Evolutionary conservation across 2,888 invertebrate genomes (phyloP), one percentile per base, ranked within the genome.

Genomic region (Epistrophe eligans): DNA sequence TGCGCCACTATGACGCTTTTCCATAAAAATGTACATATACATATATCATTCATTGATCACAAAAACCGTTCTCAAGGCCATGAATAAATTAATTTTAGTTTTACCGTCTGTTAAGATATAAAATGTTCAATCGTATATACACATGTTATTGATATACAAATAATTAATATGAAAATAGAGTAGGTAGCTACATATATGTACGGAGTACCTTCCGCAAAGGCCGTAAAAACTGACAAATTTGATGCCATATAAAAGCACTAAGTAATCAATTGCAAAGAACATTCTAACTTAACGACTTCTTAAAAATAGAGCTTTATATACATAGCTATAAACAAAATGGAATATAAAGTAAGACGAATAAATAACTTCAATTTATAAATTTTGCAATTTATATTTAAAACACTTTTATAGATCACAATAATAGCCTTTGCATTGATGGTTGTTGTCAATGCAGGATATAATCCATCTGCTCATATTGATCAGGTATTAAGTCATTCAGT

Each of bases 341-440:
- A 90, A 88, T 90, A 89, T 82, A 90, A 90, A 89, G 91, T 91
- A 89, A 62, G 82, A n/a, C 24, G 9, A 9, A 15, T 7, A 24
- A 40, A 38, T 9, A 5, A 1, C 1, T n/a, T 45, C n/a, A 1
- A n/a, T 45, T 1, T n/a, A n/a, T 45, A 4, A 38, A 38, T 8
- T 8, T 35, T 9, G 1, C 35, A 9, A 5, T 9, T 9, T 35
- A 7, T 9, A 35, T 38, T 38, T 38, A 10, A 11, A 38, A 38
- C 35, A 9, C 9, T 8, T 35, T 35, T 24, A 24, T 50, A 90
- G 90, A 89, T 90, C 28, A 19, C 90, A 77, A 84, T 90, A 77
- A 82, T 90, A 38, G 11, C 38, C 10, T 11, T 38, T 50, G 89
- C 91, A 38, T 84, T 91, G 32, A 79, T 91, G 50, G 89, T 90